phyloP scores from a whole-genome alignment of 1,140 invertebrate genomes.

The Drosophila kurseongensis region DNA sequence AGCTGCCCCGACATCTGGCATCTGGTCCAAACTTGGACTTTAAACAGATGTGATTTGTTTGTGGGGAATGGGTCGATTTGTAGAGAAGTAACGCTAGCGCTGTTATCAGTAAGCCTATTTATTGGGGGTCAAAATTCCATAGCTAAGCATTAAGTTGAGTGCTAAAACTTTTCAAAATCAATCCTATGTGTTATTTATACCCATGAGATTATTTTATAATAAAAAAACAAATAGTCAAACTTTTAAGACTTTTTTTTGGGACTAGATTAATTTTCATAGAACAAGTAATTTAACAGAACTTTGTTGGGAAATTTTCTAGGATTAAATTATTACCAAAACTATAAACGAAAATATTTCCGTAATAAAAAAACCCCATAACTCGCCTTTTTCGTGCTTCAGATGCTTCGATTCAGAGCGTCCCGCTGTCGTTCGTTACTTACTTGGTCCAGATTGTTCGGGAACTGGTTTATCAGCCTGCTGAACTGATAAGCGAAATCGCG shows the following conservation, averaged over 20 bases:
- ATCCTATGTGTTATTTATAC: too few relatives aligned
- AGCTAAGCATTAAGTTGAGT: too few relatives aligned
- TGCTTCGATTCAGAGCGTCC: neutral
- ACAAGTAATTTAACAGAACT: too few relatives aligned
- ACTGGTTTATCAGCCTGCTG: constrained; percentile 34
- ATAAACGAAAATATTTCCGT: neutral
- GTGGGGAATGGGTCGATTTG: neutral
- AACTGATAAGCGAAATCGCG: constrained; percentile 30
- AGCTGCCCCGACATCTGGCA: constrained; percentile 33
- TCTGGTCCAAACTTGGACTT: constrained; percentile 35
- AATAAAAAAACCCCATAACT: neutral
- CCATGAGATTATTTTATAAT: too few relatives aligned
- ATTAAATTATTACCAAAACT: neutral
- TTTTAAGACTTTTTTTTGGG: too few relatives aligned
- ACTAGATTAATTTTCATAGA: too few relatives aligned
- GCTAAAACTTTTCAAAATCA: too few relatives aligned
- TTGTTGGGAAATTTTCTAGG: neutral
- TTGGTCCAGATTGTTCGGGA: constrained; percentile 31
- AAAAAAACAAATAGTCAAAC: too few relatives aligned
- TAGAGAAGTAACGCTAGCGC: neutral
- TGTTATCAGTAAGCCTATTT: constrained; percentile 18
- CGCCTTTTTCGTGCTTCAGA: neutral
- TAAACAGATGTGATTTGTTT: constrained; percentile 15
- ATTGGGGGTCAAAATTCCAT: constrained; percentile 1
- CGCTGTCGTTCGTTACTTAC: constrained; percentile 26